Conservation (phyloP, 2,113 vertebrate species). For the Corvus cornix region DNA sequence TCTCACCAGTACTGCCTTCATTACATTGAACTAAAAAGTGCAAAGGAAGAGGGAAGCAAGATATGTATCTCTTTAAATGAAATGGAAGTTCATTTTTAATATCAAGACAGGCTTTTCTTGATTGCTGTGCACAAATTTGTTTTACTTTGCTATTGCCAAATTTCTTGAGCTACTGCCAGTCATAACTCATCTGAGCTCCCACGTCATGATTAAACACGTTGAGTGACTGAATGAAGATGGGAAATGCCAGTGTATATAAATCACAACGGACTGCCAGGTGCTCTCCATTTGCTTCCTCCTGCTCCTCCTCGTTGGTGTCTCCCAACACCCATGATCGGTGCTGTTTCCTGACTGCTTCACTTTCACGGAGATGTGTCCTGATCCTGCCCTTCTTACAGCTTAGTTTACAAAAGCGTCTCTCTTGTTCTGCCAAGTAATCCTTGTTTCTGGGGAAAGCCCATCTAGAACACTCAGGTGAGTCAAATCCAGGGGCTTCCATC, state of each 20-base stretch:
- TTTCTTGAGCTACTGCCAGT: conserved; percentile 21
- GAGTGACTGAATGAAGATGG: neutral
- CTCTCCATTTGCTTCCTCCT: conserved; percentile 25
- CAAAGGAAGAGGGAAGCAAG: neutral
- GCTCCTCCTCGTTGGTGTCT: neutral
- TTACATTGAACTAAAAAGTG: neutral
- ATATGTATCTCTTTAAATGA: neutral
- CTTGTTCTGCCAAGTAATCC: neutral
- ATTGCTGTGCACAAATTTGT: neutral
- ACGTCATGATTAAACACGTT: neutral
- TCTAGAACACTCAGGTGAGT: neutral
- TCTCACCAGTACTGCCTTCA: neutral
- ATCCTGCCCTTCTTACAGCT: neutral
- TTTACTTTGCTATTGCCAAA: neutral
- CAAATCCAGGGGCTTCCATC: neutral
- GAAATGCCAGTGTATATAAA: conserved; percentile 13
- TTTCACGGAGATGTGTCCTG: neutral
- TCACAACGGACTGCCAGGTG: conserved; percentile 19
- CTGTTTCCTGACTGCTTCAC: neutral
- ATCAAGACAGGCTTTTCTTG: neutral
- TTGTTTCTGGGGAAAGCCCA: neutral
- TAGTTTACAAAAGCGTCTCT: neutral
- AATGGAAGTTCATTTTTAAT: neutral
- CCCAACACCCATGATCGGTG: neutral
- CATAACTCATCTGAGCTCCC: neutral